Evolutionary conservation across 2,113 vertebrate species (phyloP).

Genomic region (Cephalopterus ornatus): DNA sequence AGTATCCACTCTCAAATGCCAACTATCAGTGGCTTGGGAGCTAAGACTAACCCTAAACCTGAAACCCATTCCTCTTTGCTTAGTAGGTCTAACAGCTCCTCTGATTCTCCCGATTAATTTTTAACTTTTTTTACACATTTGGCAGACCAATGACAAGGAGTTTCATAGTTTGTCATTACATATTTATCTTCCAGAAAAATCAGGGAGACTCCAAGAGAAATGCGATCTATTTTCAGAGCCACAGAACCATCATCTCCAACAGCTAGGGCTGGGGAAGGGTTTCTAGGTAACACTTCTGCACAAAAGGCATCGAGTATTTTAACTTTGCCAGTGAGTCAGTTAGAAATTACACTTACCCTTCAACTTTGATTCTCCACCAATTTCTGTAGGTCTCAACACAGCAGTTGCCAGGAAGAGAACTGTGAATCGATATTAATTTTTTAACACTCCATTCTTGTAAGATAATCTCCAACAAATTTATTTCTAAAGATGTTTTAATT

Average conservation of each 20-base stretch:
- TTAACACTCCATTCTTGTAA: background rate
- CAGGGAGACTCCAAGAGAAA: background rate
- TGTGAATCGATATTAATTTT: background rate
- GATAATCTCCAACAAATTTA: background rate
- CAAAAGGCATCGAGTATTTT: background rate
- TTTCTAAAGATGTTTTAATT: background rate
- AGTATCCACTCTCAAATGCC: background rate
- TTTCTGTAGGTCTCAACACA: background rate
- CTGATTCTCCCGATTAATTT: background rate
- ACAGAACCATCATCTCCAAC: background rate
- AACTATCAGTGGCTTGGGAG: background rate
- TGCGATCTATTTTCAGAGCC: background rate
- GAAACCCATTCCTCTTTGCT: background rate
- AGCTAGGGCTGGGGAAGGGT: background rate
- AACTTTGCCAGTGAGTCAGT: background rate
- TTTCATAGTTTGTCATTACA: background rate
- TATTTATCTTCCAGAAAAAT: background rate
- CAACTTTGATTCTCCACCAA: accelerated
- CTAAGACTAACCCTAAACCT: background rate
- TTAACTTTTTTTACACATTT: background rate
- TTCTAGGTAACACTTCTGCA: background rate
- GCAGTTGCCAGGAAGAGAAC: background rate
- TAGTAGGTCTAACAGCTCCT: background rate
- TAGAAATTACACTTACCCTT: background rate
- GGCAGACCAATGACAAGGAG: background rate